A percentile compares a stretch with the other conserved stretches of the same genome.
These are phyloP conservation scores for Megalopta genalis DNA, from an alignment of 1,140 invertebrate species.

Conservation along the genomic window DNA sequence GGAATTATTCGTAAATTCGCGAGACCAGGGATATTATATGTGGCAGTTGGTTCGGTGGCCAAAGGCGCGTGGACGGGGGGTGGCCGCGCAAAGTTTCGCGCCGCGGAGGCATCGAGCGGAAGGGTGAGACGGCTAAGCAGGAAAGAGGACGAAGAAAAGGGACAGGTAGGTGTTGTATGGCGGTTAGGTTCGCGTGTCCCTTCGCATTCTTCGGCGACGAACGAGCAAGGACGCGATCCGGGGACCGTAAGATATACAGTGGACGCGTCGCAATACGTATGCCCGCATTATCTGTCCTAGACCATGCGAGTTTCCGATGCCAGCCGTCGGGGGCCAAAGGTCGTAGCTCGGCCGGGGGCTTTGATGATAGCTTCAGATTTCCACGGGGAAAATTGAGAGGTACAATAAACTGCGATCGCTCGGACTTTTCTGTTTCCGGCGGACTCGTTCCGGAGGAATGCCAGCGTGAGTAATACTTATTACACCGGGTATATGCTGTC, in stretches of 20 bases:
- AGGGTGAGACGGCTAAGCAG: not conserved
- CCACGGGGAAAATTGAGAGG: constrained; percentile 56
- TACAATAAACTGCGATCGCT: constrained; percentile 47
- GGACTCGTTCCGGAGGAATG: not conserved
- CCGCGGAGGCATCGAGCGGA: not conserved
- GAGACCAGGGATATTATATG: no score
- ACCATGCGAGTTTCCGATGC: constrained; percentile 52
- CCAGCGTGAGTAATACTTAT: constrained; percentile 18
- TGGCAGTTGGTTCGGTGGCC: constrained; percentile 17
- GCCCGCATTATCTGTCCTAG: constrained; percentile 57
- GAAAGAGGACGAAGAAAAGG: constrained; percentile 4
- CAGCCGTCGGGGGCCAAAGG: constrained; percentile 41
- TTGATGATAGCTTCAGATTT: constrained; percentile 61
- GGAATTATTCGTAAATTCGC: no score
- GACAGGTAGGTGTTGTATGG: not conserved
- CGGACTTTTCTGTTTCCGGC: constrained; percentile 39
- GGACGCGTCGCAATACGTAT: constrained; percentile 47
- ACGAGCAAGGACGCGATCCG: constrained; percentile 45
- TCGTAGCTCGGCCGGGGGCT: constrained; percentile 46
- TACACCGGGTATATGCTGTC: constrained; percentile 5
- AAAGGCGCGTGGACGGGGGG: constrained; percentile 3
- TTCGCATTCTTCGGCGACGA: constrained; percentile 43
- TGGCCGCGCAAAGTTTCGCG: constrained; percentile 15
- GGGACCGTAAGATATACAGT: constrained; percentile 26
- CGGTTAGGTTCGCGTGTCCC: constrained; percentile 40